A percentile compares a stretch with the other conserved stretches of the same genome.
Conservation (phyloP, 2,888 invertebrate species). For the Saturnia japonica region DNA sequence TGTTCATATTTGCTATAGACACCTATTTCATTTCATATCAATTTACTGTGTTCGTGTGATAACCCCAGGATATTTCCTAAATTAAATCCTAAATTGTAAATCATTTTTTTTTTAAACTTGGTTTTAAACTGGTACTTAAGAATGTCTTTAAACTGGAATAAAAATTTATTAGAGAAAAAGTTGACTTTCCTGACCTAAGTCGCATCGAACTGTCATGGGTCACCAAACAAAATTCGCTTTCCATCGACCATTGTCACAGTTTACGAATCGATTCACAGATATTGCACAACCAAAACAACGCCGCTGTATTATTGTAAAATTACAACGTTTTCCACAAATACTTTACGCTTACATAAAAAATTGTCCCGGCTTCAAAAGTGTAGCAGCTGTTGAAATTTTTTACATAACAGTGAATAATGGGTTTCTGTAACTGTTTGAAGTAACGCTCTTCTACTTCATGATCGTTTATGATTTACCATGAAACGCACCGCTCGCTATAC, state of each 20-base stretch:
- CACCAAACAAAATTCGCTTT: conserved; percentile 30
- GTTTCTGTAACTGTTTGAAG: background rate
- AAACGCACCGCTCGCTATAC: background rate
- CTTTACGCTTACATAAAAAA: conserved; percentile 8
- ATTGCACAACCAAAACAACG: background rate
- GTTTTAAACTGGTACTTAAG: background rate
- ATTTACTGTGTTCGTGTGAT: background rate
- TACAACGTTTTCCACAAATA: background rate
- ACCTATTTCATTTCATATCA: background rate
- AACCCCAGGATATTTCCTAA: background rate
- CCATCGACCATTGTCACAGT: conserved; percentile 3
- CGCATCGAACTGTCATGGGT: conserved; percentile 33
- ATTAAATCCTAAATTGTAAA: background rate
- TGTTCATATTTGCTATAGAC: too few relatives aligned
- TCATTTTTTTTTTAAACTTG: background rate
- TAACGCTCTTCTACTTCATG: background rate
- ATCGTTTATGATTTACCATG: background rate
- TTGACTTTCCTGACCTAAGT: conserved; percentile 9
- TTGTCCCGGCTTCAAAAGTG: background rate
- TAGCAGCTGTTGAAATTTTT: background rate
- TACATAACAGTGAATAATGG: background rate
- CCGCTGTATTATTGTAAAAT: background rate
- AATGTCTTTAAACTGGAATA: background rate
- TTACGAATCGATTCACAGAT: conserved; percentile 1
- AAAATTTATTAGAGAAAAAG: conserved; percentile 1